phyloP scores from a whole-genome alignment of 1,140 invertebrate genomes.

The Magallana gigas region DNA sequence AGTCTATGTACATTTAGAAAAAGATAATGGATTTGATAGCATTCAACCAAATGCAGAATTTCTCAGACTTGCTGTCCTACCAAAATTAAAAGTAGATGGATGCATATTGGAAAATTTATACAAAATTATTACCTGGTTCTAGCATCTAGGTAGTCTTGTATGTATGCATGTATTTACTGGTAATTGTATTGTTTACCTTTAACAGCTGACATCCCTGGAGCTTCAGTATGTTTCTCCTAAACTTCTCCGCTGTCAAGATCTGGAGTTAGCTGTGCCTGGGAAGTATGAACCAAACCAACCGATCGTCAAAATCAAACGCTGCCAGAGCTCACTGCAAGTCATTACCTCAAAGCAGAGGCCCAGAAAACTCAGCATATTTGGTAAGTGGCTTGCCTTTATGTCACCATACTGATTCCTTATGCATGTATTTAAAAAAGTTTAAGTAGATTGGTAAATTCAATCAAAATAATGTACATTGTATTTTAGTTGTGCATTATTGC shows the following conservation, averaged over 20 bases:
- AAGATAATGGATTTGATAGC: neutral
- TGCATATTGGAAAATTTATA: no score
- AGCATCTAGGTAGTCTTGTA: no score
- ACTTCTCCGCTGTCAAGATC: constrained; percentile 91
- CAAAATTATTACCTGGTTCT: no score
- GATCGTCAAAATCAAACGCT: constrained; percentile 91
- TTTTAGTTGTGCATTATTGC: neutral
- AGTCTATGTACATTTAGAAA: no score
- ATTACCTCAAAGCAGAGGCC: constrained; percentile 99
- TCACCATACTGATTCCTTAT: neutral
- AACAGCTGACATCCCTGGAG: constrained; percentile 84
- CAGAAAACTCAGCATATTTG: constrained; percentile 94
- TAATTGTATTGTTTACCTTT: constrained; percentile 31
- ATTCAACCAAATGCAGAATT: neutral
- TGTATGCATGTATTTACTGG: no score
- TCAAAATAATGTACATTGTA: neutral
- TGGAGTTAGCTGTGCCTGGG: constrained; percentile 96
- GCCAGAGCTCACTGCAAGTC: constrained; percentile 91
- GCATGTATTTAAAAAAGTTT: neutral
- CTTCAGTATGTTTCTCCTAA: constrained; percentile 97
- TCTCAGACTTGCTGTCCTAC: neutral
- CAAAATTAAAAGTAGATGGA: no score
- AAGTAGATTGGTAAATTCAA: neutral
- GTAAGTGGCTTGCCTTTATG: constrained; percentile 76
- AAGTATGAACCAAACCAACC: constrained; percentile 94